Conservation (phyloP, 2,113 vertebrate species). For the Pollimyrus isidori region DNA sequence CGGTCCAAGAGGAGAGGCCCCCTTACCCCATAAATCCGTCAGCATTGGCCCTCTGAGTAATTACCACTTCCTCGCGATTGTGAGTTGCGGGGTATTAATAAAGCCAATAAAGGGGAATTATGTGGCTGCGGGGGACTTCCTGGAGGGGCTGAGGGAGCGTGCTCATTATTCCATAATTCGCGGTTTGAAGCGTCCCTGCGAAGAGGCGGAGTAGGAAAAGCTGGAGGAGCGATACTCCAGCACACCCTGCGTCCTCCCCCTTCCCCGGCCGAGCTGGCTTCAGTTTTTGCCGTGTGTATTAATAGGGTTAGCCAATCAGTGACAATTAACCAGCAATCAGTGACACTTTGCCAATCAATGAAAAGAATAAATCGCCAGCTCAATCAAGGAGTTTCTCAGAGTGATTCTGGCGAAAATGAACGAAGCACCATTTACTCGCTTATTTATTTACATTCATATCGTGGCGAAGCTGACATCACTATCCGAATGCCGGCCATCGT, state of each 20-base stretch:
- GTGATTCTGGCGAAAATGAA: neutral
- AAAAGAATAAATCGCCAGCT: neutral
- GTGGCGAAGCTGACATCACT: neutral
- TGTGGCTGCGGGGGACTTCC: neutral
- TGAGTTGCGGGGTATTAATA: constrained; percentile 15
- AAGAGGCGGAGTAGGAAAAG: neutral
- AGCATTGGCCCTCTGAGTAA: neutral
- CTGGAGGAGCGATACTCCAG: neutral
- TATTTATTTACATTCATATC: neutral
- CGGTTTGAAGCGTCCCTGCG: neutral
- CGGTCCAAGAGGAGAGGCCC: constrained; percentile 5
- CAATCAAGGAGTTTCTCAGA: neutral
- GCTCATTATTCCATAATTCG: neutral
- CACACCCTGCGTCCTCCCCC: neutral
- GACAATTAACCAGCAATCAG: neutral
- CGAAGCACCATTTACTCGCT: neutral
- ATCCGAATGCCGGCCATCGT: neutral
- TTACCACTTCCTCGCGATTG: neutral
- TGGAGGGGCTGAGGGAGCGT: neutral
- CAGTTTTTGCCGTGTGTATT: neutral
- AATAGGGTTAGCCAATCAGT: constrained; percentile 4
- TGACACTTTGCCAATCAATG: neutral
- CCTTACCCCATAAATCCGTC: constrained; percentile 4
- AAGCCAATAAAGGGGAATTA: constrained; percentile 13
- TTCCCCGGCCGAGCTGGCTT: neutral